Evolutionary conservation across 1,140 invertebrate genomes (phyloP).

Genomic region (Papilio xuthus): DNA sequence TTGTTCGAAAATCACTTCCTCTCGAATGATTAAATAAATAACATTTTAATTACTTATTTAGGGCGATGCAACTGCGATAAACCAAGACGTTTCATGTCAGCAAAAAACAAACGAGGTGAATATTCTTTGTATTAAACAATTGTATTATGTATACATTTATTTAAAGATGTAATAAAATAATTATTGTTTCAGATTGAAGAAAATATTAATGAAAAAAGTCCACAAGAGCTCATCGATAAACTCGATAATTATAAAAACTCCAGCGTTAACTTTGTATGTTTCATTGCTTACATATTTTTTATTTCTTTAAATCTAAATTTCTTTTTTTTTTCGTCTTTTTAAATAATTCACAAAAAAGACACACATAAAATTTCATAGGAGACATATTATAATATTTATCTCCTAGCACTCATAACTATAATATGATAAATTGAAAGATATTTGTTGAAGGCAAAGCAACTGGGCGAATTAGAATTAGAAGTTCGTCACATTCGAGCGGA

Average conservation of each 20-base stretch:
- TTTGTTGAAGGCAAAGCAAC: slow-evolving; percentile 60
- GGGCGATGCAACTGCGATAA: slow-evolving; percentile 65
- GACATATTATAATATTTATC: too few relatives aligned
- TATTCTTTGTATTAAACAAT: background rate
- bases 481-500: slow-evolving; percentile 56
- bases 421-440: background rate
- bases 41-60: slow-evolving; percentile 31
- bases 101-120: slow-evolving; percentile 47
- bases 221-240: slow-evolving; percentile 55
- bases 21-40: background rate
- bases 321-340: too few relatives aligned
- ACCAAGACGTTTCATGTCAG: slow-evolving; percentile 44
- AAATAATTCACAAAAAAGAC: too few relatives aligned
- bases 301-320: background rate
- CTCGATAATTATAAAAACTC: slow-evolving; percentile 63
- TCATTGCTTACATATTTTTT: background rate
- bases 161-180: background rate
- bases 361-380: too few relatives aligned
- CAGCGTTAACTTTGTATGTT: slow-evolving; percentile 54
- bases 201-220: slow-evolving; percentile 44
- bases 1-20: too few relatives aligned
- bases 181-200: slow-evolving; percentile 50
- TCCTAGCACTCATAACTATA: too few relatives aligned
- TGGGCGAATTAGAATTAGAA: slow-evolving; percentile 61
- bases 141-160: background rate